Base-by-base conservation (phyloP, 2,797 vertebrate genomes). In the Pipistrellus pipistrellus region DNA sequence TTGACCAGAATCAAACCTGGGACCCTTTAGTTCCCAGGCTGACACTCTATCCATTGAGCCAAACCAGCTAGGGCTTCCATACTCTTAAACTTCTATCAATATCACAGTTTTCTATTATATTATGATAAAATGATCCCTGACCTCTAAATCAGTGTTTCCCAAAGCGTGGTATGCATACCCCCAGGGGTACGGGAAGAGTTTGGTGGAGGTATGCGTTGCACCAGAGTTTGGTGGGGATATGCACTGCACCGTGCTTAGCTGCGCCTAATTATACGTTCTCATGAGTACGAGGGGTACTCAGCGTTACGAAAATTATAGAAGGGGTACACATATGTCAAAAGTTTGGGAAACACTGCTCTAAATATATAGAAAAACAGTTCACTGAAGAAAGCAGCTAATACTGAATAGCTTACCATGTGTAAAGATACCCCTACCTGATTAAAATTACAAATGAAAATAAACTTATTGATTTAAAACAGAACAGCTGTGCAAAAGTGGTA, bases 371-470 rank as follows among this genome's bases (percentile, higher is more conserved):
- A 85, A 85, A 88, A 41, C 4, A 83, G 9, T 51, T 90, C 59
- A 90, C 1, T 46, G 25, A 86, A 64, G 69, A 89, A 91, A 88
- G 82, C 3, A 83, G 89, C 7, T 83, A 23, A 71, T 83, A 86
- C 4, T 64, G 27, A 95, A 66, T 25, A 91, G 23, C 25, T 89
- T 90, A 73, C 21, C 3, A 64, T 51, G 38, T 90, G 35, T 64
- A 30, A 68, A 59, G 69, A 38, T 53, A 89, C 2, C 1, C 77
- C 44, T 46, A 30, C 12, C 30, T 55, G 25, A 17, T 35, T 59
- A 87, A 46, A 91, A 69, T 55, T 73, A 81, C 17, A 89, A 92
- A 72, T 57, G 64, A 88, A 90, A 44, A 30, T 80, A 82, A 92
- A 81, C 25, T 41, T 78, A 77, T 1, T 73, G 59, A 76, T 57